Base-by-base conservation (phyloP, 2,797 vertebrate species). In the Danionella dracula region DNA sequence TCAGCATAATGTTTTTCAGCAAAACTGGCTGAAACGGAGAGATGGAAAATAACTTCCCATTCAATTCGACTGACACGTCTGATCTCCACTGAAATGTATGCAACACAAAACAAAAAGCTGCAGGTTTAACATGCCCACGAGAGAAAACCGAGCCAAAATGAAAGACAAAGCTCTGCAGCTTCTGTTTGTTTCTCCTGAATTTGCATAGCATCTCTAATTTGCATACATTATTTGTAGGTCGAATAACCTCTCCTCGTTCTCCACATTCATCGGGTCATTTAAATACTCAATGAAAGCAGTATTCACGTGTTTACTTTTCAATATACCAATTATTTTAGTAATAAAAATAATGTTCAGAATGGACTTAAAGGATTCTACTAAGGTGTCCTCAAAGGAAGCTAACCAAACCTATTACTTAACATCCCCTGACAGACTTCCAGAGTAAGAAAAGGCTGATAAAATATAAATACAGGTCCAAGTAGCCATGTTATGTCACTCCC, bases 201-300 rank as follows among this genome's bases (percentile, higher is more conserved):
- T 66, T 66, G 64, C 64, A 66, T 57, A 31, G 53, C 34, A 66
- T 56, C 42, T 57, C 32, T 48, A 42, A 57, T 66, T 66, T 66
- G 53, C 64, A 66, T 66, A 53, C 21, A 49, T 66, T 57, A 66
- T 66, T 57, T 57, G 21, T 40, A 66, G 53, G 42, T 41, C 64
- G 49, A 53, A 41, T 66, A 42, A 57, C 60, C 44, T 44, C 34
- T 34, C 54, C 15, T 45, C 48, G 19, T 70, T 42, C 16, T 42
- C 44, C 42, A 12, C 40, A 42, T 63, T 54, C 27, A 38, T 38
- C 31, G 4, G 29, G 20, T 53, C 23, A 59, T 65, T 58, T 53
- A 60, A 67, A 66, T 37, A 57, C 21, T 76, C 65, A 72, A 46
- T 48, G 72, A 67, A 67, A 82, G 67, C 57, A 21, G 42, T 57